These are phyloP conservation scores for Drosophila birchii DNA, from an alignment of 2,888 invertebrate species.

Conservation along the genomic window DNA sequence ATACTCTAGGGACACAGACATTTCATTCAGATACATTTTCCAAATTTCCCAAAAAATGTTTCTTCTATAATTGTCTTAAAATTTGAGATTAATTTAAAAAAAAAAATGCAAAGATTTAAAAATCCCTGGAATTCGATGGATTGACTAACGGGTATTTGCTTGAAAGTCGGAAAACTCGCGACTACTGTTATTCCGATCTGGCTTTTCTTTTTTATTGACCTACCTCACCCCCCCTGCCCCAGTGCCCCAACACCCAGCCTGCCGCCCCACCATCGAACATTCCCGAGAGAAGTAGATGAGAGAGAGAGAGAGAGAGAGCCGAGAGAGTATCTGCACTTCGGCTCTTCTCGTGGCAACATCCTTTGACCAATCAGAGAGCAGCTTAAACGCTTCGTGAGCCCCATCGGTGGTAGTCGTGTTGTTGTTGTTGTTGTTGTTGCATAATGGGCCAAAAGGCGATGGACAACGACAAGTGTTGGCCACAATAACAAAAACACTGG, in stretches of 20 bases:
- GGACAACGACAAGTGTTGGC: conserved; percentile 45
- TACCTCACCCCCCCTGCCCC: too few species aligned
- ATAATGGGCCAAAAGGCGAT: conserved; percentile 59
- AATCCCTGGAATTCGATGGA: background rate
- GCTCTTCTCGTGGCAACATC: conserved; percentile 49
- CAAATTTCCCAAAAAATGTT: background rate
- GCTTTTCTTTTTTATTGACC: conserved; percentile 19
- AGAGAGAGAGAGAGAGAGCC: conserved; percentile 4
- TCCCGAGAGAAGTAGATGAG: conserved; percentile 3
- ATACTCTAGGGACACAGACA: too few species aligned
- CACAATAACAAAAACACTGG: conserved; percentile 2
- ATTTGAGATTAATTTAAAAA: background rate
- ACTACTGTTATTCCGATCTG: conserved; percentile 15
- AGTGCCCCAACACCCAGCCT: background rate
- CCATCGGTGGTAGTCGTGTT: conserved; percentile 18
- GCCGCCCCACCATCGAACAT: background rate
- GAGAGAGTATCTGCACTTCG: conserved; percentile 32
- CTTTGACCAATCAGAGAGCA: conserved; percentile 66
- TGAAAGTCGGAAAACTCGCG: conserved; percentile 12
- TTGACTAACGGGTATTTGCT: conserved; percentile 9
- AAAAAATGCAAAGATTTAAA: background rate
- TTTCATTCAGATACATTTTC: too few species aligned
- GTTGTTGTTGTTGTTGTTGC: conserved; percentile 68
- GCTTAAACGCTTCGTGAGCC: conserved; percentile 32
- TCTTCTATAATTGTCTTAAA: background rate